Conservation (phyloP, 2,113 vertebrate species). For the Ochotona curzoniae region DNA sequence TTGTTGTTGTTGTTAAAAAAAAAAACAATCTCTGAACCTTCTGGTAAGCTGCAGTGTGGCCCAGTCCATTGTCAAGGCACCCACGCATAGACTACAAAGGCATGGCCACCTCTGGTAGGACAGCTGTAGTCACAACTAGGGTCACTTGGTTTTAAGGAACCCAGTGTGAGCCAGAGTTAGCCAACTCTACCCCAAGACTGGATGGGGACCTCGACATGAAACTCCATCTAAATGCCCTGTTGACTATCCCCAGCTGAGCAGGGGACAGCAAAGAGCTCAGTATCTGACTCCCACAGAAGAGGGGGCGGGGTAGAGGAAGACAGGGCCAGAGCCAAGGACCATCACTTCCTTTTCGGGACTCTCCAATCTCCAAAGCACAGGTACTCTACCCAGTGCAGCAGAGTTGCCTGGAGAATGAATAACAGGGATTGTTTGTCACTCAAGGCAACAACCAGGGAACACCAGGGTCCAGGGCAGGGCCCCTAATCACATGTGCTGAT, state of each 20-base stretch:
- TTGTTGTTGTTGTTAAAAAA: too few species aligned
- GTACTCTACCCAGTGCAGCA: background rate
- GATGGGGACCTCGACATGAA: background rate
- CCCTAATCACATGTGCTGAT: background rate
- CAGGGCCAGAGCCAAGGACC: background rate
- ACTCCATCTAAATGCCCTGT: background rate
- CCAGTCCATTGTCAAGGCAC: conserved; percentile 1
- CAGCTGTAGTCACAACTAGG: background rate
- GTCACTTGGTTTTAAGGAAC: background rate
- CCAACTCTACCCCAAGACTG: background rate
- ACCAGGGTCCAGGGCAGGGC: background rate
- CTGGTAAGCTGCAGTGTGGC: background rate
- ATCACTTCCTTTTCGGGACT: background rate
- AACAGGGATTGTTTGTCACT: accelerated
- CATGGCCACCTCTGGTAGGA: background rate
- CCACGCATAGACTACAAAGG: background rate
- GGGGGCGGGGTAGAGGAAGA: background rate
- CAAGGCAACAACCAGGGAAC: accelerated
- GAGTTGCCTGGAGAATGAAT: background rate
- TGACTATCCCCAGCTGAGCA: background rate
- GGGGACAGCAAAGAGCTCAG: background rate
- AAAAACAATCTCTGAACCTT: background rate
- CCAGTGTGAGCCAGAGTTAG: conserved; percentile 34
- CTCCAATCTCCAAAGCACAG: background rate
- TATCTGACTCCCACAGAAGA: too few species aligned